Evolutionary conservation across 2,888 invertebrate genomes (phyloP).

Genomic region (Tromatobia lineatoria): DNA sequence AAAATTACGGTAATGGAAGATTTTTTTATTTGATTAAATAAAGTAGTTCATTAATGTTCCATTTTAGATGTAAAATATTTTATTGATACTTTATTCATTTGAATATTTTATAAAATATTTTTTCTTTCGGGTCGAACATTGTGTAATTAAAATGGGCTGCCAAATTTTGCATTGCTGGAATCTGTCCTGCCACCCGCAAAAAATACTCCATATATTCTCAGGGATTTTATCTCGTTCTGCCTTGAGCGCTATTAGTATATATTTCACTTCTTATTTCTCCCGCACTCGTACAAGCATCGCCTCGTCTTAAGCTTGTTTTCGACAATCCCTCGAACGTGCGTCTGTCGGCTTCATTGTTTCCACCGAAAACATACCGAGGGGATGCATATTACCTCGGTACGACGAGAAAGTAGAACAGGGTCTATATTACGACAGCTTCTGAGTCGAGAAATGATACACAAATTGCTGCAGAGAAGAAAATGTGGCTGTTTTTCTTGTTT

Average conservation of each 20-base stretch:
- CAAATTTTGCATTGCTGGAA: too few relatives aligned
- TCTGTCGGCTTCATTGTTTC: slow-evolving; percentile 10
- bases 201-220: background rate
- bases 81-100: too few relatives aligned
- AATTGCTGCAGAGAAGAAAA: background rate
- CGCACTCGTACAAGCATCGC: background rate
- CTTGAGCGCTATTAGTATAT: background rate
- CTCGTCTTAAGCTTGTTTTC: slow-evolving; percentile 27
- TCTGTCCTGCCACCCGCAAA: too few relatives aligned
- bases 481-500: too few relatives aligned
- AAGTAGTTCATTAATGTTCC: too few relatives aligned
- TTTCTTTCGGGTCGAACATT: too few relatives aligned
- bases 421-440: background rate
- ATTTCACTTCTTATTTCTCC: too few relatives aligned
- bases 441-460: background rate
- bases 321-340: slow-evolving; percentile 24
- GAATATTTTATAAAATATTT: too few relatives aligned
- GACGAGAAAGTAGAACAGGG: background rate
- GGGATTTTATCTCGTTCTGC: background rate
- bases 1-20: too few relatives aligned
- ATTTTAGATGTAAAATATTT: too few relatives aligned
- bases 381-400: background rate
- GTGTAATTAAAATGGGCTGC: too few relatives aligned
- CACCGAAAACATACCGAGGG: slow-evolving; percentile 22
- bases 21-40: too few relatives aligned